Conservation (phyloP, 1,140 invertebrate genomes). For the Aphaenogaster ashmeadi region DNA sequence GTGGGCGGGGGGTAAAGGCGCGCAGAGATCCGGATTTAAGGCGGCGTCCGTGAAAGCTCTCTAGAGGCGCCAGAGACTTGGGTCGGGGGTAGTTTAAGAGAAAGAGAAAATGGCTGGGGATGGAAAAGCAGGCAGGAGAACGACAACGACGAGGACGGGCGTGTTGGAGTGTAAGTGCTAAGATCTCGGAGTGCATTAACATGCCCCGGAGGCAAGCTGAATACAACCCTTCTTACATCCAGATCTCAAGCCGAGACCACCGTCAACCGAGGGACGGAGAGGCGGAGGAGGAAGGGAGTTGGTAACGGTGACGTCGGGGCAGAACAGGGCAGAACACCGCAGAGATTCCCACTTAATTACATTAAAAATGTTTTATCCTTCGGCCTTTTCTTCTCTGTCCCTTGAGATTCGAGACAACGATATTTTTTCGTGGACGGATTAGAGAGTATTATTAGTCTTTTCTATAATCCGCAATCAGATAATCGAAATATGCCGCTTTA, state of each 20-base stretch:
- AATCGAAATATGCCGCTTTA: slow-evolving; percentile 1
- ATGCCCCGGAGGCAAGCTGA: slow-evolving; percentile 86
- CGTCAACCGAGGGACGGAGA: slow-evolving; percentile 62
- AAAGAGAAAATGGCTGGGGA: slow-evolving; percentile 85
- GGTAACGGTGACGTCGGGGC: slow-evolving; percentile 27
- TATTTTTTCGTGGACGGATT: slow-evolving; percentile 61
- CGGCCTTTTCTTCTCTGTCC: slow-evolving; percentile 44
- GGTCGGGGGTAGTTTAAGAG: slow-evolving; percentile 84
- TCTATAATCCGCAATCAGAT: background rate
- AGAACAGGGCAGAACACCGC: slow-evolving; percentile 78
- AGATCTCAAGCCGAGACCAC: slow-evolving; percentile 81
- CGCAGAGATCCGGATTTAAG: slow-evolving; percentile 86
- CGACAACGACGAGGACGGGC: slow-evolving; percentile 76
- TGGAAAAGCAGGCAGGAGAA: slow-evolving; percentile 73
- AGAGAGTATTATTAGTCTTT: slow-evolving; percentile 41
- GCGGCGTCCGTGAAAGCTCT: slow-evolving; percentile 86
- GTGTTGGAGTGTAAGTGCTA: slow-evolving; percentile 88
- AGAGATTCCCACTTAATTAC: slow-evolving; percentile 87
- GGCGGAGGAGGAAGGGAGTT: background rate
- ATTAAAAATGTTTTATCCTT: slow-evolving; percentile 87
- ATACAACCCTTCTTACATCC: slow-evolving; percentile 88
- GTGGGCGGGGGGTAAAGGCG: slow-evolving; percentile 66
- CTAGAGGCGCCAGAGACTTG: slow-evolving; percentile 80
- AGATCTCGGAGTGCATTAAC: slow-evolving; percentile 88
- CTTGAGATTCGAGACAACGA: slow-evolving; percentile 50